These are phyloP conservation scores for Hecatera dysodea DNA, from an alignment of 2,888 invertebrate genomes.

Conservation along the genomic window DNA sequence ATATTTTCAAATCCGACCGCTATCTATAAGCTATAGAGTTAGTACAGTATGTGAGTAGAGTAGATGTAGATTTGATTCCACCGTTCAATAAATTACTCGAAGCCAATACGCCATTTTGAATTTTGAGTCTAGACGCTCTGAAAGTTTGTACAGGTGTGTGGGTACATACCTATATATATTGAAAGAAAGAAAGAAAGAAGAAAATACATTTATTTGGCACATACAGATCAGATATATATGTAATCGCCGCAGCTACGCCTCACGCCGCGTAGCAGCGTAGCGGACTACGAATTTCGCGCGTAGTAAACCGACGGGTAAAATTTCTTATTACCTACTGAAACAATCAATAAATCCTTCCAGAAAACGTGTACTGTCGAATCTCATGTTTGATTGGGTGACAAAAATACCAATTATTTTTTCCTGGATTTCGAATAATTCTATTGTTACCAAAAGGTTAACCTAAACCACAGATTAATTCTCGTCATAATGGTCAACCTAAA, in stretches of 20 bases:
- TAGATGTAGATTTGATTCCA: too few species aligned
- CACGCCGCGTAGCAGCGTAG: constrained; percentile 21
- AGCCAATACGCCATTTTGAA: neutral
- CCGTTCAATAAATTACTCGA: neutral
- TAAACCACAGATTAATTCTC: neutral
- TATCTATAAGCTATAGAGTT: too few species aligned
- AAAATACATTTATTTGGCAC: too few species aligned
- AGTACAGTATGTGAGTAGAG: too few species aligned
- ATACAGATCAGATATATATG: too few species aligned
- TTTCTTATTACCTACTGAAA: too few species aligned
- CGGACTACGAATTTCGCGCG: constrained; percentile 1
- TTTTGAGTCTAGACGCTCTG: neutral
- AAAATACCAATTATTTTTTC: neutral
- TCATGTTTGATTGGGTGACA: neutral
- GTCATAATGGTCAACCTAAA: neutral
- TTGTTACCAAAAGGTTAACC: neutral
- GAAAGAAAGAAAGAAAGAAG: too few species aligned
- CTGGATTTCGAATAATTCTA: neutral
- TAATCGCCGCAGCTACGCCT: neutral
- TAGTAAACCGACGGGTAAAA: neutral
- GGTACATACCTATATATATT: too few species aligned
- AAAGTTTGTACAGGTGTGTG: neutral
- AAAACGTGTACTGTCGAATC: neutral
- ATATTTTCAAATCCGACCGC: too few species aligned
- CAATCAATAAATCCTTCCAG: neutral